Evolutionary conservation across 2,797 vertebrate genomes (phyloP).

Genomic region (Cuculus canorus): DNA sequence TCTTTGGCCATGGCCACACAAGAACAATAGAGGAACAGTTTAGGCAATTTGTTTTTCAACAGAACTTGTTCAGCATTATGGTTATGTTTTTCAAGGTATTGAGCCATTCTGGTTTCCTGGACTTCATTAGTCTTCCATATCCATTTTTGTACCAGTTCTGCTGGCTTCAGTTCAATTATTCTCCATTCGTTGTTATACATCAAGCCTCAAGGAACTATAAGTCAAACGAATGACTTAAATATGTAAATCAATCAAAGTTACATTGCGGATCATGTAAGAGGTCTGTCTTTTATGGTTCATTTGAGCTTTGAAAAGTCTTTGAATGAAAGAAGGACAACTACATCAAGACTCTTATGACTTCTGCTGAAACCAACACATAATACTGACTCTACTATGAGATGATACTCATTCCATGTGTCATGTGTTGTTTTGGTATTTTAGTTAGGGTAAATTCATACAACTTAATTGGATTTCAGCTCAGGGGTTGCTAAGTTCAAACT

Average conservation of each 20-base stretch:
- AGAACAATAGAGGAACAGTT: not conserved
- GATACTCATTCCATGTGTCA: accelerated
- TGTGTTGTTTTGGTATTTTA: not conserved
- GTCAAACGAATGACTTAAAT: not conserved
- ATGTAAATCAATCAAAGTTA: not conserved
- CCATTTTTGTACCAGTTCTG: not conserved
- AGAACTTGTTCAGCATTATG: not conserved
- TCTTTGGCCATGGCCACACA: not conserved
- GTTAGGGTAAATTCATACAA: not conserved
- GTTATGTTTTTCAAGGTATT: not conserved
- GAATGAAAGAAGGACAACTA: not conserved
- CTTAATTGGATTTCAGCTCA: not conserved
- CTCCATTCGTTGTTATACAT: not conserved
- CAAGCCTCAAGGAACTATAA: not conserved
- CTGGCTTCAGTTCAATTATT: not conserved
- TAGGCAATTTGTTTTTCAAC: not conserved
- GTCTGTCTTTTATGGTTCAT: not conserved
- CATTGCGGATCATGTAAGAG: not conserved
- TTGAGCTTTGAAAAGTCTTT: not conserved
- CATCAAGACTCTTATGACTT: not conserved
- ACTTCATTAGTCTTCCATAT: not conserved
- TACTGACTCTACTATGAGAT: not conserved
- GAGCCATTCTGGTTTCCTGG: not conserved
- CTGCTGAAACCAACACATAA: not conserved
- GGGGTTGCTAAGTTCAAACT: not conserved